Conservation (phyloP, 2,888 invertebrate genomes). For the Tolmerus cingulatus region DNA sequence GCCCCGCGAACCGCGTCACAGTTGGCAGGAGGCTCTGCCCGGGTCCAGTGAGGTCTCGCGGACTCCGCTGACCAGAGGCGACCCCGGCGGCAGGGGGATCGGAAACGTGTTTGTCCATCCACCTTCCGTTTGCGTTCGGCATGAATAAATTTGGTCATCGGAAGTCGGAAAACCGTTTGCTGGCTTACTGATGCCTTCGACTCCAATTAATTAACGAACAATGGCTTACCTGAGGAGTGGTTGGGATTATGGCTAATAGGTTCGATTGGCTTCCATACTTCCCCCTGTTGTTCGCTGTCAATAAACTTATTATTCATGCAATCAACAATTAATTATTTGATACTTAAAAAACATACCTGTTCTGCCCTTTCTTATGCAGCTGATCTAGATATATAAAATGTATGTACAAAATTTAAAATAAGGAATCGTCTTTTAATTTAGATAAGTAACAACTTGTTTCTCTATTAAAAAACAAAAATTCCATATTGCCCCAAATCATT, state of each 20-base stretch:
- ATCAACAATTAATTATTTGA: neutral
- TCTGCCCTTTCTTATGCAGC: neutral
- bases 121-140: constrained; percentile 16
- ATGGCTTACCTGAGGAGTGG: constrained; percentile 5
- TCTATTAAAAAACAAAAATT: neutral
- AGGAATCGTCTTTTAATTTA: neutral
- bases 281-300: neutral
- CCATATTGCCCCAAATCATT: too few species aligned
- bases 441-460: neutral
- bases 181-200: neutral
- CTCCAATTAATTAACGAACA: constrained; percentile 27
- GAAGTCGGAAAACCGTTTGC: constrained; percentile 15
- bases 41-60: neutral
- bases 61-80: neutral
- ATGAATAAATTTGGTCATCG: constrained; percentile 34
- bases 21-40: neutral
- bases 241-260: neutral
- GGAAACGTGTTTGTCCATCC: constrained; percentile 26
- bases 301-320: neutral
- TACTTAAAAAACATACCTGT: neutral
- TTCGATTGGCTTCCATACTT: neutral
- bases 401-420: neutral
- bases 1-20: neutral
- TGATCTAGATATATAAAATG: neutral
- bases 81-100: neutral